Evolutionary conservation across 35 echinoderm and acorn worm genomes (phyloP), one percentile per base, ranked within the genome.

Genomic region (Lytechinus pictus): DNA sequence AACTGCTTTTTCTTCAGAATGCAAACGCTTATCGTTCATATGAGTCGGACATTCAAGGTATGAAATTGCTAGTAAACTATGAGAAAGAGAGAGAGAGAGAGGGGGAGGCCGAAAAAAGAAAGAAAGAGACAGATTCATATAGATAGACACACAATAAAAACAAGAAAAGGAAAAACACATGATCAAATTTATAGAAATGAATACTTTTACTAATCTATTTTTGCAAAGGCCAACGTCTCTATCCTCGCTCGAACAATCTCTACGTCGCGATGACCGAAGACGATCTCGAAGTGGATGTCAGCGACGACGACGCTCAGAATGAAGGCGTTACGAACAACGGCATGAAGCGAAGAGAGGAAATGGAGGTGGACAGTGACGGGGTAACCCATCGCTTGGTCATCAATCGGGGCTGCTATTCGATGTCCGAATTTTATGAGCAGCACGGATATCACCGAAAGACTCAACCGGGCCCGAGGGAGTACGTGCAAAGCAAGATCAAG

Each of bases 201-300:
- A 44, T 44, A 10, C 57, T 60, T 10, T 16, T 12, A 60, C 16
- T 12, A 60, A 12, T 60, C 66, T 5, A n/a, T 24, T 79, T 79
- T 79, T 79, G 3, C 1, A 79, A 58, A 90, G 88, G 52, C 14
- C 88, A 52, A 51, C 54, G 92, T 57, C 92, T 93, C n/a, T 28
- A 93, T 10, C 92, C 27, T 9, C 92, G 24, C 92, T 3, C 54
- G 11, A 90, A 90, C 8, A 90, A 90, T 54, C 88, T 90, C 29
- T 90, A 90, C 88, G 88, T 90, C 88, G 52, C 88, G 6, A 90
- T 90, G 88, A 33, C 8, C 29, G 88, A 90, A 44, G 88, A 90
- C 28, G 10, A 52, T 12, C 28, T 90, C 88, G 88, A 90, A 28
- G n/a, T 90, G 27, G 27, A 51, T 33, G 52, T 51, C 88, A 33